phyloP scores from a whole-genome alignment of 2,113 vertebrate species.

The Eubucco bourcierii region DNA sequence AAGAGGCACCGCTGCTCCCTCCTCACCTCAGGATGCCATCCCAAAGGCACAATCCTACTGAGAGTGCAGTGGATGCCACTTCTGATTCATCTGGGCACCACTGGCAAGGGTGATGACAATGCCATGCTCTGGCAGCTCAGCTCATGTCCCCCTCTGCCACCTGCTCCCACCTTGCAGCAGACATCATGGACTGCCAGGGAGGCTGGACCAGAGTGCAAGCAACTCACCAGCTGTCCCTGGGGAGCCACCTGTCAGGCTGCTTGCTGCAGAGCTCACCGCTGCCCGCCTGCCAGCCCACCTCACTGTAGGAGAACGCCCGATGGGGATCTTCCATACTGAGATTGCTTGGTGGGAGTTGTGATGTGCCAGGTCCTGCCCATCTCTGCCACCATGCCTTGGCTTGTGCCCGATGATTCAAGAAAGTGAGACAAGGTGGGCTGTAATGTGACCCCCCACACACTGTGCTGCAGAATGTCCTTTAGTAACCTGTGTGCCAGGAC shows the following conservation, averaged over 20 bases:
- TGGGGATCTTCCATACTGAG: neutral
- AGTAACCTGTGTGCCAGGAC: constrained; percentile 60
- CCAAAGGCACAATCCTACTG: fast-evolving
- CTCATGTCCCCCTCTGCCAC: neutral
- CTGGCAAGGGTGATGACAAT: fast-evolving
- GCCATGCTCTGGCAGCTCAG: neutral
- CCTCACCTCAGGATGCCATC: neutral
- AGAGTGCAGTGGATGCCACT: neutral
- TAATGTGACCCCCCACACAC: neutral
- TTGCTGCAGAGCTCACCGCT: neutral
- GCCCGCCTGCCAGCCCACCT: neutral
- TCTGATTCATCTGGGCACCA: neutral
- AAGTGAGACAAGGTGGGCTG: neutral
- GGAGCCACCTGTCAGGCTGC: neutral
- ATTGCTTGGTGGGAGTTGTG: neutral
- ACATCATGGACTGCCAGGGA: neutral
- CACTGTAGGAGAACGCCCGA: neutral
- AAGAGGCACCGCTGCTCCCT: neutral
- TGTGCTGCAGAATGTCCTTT: constrained; percentile 39
- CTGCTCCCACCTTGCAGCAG: neutral
- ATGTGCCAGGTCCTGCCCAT: neutral
- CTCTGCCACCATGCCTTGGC: neutral
- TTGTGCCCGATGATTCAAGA: neutral
- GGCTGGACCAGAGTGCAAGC: neutral
- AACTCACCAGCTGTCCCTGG: neutral